Evolutionary conservation across 2,888 invertebrate species (phyloP).

Genomic region (Cybosia mesomella): DNA sequence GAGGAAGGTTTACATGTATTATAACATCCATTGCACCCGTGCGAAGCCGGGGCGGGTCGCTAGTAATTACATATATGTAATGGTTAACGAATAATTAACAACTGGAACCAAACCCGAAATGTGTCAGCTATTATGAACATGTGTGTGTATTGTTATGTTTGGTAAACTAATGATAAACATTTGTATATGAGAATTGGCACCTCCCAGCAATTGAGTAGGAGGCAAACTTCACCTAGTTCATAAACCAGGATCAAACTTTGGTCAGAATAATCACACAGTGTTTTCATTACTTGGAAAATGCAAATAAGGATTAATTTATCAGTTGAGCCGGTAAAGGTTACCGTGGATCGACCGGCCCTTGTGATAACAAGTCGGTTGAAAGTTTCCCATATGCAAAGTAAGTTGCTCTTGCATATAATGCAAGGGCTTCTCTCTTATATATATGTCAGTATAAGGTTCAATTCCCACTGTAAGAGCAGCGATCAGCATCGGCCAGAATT

Average conservation of each 20-base stretch:
- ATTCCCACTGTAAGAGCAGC: too few species aligned
- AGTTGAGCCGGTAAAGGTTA: background rate
- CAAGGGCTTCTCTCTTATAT: background rate
- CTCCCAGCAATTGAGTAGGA: too few species aligned
- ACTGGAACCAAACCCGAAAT: too few species aligned
- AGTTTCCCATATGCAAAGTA: background rate
- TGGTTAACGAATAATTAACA: too few species aligned
- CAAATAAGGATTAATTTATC: background rate
- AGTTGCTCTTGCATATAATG: background rate
- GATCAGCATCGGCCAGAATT: too few species aligned
- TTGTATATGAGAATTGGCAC: background rate
- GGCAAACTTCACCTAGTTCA: background rate
- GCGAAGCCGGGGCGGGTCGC: too few species aligned
- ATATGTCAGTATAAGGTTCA: background rate
- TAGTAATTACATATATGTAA: too few species aligned
- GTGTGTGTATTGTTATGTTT: too few species aligned
- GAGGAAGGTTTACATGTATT: too few species aligned
- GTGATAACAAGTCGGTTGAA: background rate
- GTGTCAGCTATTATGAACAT: too few species aligned
- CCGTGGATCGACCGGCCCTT: background rate
- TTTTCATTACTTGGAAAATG: conserved; percentile 3
- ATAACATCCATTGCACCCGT: too few species aligned
- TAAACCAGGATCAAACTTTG: background rate
- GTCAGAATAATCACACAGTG: background rate
- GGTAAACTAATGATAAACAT: background rate